Evolutionary conservation across 92 coral and sea anemone species (phyloP), one percentile per base, ranked within the genome.

Genomic region (Porites rus): DNA sequence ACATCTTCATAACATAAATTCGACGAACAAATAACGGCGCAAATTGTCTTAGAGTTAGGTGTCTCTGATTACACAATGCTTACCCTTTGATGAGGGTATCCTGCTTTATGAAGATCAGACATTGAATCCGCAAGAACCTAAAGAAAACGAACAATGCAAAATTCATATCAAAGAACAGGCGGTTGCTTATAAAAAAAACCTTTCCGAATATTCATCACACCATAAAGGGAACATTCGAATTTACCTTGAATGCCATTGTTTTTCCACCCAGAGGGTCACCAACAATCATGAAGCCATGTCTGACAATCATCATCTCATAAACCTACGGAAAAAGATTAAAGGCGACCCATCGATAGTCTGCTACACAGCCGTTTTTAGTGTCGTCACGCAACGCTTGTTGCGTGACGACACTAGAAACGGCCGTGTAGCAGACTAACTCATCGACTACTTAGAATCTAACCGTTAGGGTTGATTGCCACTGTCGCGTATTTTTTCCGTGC

Each of bases 201-300:
- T 7, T 17, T 14, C 11, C 11, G 61, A 10, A 10, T 56, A 2
- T 56, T 56, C 61, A 56, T 1, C 61, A 13, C 28, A 21, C 8
- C 21, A 10, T 11, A 43, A 18, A 53, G 38, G 9, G 21, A 72
- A 11, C 22, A 8, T 72, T 28, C n/a, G 11, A 24, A 21, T 60
- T 28, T 25, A 96, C 99, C 96, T 96, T 96, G 69, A 91, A 94
- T 4, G 99, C 98, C 99, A 94, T 96, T 6, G 99, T 96, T 77
- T 96, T 96, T 28, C 99, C 99, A 14, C 99, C 99, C 50, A 96
- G 79, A n/a, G 99, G 99, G 64, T 96, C 99, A 46, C 99, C 99
- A 66, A 96, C 99, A 22, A 96, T 96, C 99, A 96, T 96, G 74
- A 96, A 96, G 28, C 99, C 99, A 73, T 96, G 99, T 64, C 99